Percentiles rank a stretch among this genome's conserved stretches.
phyloP scores from a whole-genome alignment of 2,113 vertebrate species.

The Ptyas mucosa region DNA sequence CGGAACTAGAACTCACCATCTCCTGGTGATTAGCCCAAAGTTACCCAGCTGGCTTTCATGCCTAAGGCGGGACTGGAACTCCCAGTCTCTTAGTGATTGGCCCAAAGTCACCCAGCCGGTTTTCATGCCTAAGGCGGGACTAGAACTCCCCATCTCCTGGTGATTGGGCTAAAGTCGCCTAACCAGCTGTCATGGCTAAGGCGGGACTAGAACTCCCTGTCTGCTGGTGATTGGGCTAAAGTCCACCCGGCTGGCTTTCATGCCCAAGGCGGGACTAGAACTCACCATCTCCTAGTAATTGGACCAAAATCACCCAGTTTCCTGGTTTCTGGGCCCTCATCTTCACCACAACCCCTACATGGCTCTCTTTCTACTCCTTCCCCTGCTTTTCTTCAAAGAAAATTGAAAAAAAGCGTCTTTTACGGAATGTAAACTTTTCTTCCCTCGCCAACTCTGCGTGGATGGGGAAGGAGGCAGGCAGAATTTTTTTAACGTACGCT shows the following conservation, averaged over 20 bases:
- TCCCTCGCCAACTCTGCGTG: not conserved
- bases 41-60: rapidly evolving
- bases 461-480: not conserved
- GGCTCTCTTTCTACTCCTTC: not conserved
- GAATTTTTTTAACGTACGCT: not conserved
- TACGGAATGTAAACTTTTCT: not conserved
- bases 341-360: not conserved
- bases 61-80: not conserved
- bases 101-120: rapidly evolving
- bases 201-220: no score
- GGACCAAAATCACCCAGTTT: no score
- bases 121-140: not conserved
- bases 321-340: not conserved
- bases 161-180: no score
- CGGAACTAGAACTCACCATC: no score
- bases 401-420: not conserved
- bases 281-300: no score
- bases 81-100: not conserved
- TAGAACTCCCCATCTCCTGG: no score
- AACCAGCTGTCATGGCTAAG: no score
- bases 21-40: not conserved
- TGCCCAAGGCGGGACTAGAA: no score
- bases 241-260: no score
- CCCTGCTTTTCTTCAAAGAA: not conserved
- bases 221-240: no score